These are phyloP conservation scores for Amphibalanus amphitrite DNA, from an alignment of 1,140 invertebrate genomes.

Conservation along the genomic window DNA sequence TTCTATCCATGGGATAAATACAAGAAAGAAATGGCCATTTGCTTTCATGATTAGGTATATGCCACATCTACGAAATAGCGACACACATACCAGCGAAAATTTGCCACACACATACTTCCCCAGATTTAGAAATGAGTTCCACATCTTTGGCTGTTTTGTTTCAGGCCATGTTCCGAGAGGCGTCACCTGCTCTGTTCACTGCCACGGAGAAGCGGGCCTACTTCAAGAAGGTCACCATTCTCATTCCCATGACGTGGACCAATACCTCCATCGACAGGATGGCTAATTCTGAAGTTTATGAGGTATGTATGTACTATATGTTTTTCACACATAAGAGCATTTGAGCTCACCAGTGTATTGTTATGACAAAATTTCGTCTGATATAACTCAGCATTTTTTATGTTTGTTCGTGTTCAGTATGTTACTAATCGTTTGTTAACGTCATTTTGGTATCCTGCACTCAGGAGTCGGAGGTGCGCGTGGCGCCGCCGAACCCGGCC, in stretches of 20 bases:
- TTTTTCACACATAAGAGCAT: neutral
- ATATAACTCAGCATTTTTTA: neutral
- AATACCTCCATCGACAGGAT: neutral
- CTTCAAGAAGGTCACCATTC: slow-evolving; percentile 25
- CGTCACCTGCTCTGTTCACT: slow-evolving; percentile 18
- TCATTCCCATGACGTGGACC: slow-evolving; percentile 24
- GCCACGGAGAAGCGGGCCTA: slow-evolving; percentile 23
- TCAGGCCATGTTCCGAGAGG: too few species aligned
- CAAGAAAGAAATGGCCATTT: too few species aligned
- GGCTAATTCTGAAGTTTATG: too few species aligned
- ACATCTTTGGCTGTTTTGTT: too few species aligned
- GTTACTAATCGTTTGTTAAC: neutral
- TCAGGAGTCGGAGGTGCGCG: slow-evolving; percentile 14
- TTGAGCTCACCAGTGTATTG: neutral
- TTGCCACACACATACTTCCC: too few species aligned
- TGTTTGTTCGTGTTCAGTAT: neutral
- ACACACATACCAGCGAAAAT: too few species aligned
- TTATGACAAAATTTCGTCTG: neutral
- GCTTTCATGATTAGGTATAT: too few species aligned
- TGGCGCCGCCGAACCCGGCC: slow-evolving; percentile 15
- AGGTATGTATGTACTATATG: too few species aligned
- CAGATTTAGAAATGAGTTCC: too few species aligned
- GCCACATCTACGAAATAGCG: too few species aligned
- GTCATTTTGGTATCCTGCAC: neutral
- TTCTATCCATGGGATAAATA: too few species aligned